These are phyloP conservation scores for Excalfactoria chinensis DNA, from an alignment of 2,113 vertebrate genomes.

Conservation along the genomic window DNA sequence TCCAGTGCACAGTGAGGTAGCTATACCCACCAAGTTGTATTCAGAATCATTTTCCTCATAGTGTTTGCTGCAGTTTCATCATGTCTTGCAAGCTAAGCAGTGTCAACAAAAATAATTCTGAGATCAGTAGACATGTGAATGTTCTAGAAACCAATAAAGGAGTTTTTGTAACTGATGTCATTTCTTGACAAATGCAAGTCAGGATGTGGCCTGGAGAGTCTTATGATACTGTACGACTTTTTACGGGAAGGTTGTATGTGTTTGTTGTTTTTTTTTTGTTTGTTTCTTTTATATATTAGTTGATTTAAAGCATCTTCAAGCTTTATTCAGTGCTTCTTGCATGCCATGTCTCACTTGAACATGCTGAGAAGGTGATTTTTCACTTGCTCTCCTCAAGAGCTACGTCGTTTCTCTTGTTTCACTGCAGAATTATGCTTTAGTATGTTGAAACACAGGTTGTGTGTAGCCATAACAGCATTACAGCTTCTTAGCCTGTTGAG, in stretches of 20 bases:
- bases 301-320: neutral
- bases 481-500: neutral
- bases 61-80: neutral
- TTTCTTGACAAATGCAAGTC: neutral
- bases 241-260: neutral
- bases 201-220: too few relatives aligned
- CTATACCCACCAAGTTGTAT: fast-evolving
- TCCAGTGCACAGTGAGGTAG: neutral
- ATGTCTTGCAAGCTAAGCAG: neutral
- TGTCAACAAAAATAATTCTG: neutral
- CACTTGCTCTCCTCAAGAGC: neutral
- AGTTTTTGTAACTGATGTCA: neutral
- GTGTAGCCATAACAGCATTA: neutral
- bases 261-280: neutral
- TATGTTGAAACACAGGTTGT: fast-evolving
- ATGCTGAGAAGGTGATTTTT: neutral
- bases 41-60: neutral
- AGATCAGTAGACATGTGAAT: neutral
- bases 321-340: neutral
- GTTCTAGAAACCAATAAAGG: neutral
- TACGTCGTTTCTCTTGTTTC: neutral
- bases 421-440: neutral
- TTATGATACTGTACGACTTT: too few relatives aligned
- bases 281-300: too few relatives aligned
- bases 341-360: neutral